Conservation (phyloP, 2,113 vertebrate species). For the Clarias gariepinus region DNA sequence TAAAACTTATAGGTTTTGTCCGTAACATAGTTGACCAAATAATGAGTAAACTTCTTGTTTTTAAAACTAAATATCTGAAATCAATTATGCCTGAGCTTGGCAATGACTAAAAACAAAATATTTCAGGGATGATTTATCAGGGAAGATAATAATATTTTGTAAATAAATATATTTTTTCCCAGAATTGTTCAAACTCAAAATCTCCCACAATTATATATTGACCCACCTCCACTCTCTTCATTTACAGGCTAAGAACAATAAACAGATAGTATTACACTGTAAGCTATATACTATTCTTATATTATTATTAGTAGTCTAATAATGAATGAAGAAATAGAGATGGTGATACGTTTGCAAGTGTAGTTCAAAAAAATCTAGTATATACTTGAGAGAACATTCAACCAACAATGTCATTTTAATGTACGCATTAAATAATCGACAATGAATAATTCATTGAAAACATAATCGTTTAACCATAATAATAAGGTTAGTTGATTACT, state of each 20-base stretch:
- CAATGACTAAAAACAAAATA: no score
- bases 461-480: no score
- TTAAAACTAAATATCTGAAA: no score
- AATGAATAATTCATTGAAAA: background rate
- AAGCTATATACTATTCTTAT: background rate
- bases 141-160: no score
- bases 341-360: background rate
- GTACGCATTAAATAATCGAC: background rate
- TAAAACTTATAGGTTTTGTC: no score
- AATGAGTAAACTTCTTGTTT: no score
- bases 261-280: background rate
- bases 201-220: no score
- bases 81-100: no score
- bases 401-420: background rate
- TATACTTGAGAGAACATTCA: background rate
- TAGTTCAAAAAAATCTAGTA: background rate
- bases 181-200: no score
- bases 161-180: no score
- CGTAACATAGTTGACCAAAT: no score
- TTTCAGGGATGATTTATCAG: no score
- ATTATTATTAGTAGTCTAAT: background rate
- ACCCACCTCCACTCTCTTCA: background rate
- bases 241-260: background rate
- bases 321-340: background rate
- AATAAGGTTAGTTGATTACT: background rate